phyloP scores from a whole-genome alignment of 2,113 vertebrate genomes.

The Mionectes macconnelli region DNA sequence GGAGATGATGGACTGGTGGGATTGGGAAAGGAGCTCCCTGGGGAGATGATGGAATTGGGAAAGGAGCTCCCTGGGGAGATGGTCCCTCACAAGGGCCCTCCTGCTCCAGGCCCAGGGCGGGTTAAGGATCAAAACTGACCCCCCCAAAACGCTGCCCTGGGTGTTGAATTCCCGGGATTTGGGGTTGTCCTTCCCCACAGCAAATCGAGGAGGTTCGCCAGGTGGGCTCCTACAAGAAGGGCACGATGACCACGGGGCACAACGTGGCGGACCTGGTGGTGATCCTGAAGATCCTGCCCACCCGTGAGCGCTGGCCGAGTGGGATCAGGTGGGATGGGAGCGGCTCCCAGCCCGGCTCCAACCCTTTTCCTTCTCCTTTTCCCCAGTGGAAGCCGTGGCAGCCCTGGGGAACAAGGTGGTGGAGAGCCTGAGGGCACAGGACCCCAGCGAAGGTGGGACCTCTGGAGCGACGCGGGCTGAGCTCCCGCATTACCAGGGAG shows the following conservation, averaged over 20 bases:
- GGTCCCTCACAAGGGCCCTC: neutral
- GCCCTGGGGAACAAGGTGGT: constrained; percentile 95
- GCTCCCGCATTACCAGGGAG: rapidly evolving
- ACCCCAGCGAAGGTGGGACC: constrained; percentile 86
- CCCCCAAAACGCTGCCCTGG: rapidly evolving
- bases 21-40: too few species aligned
- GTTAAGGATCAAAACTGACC: rapidly evolving
- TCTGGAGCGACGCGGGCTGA: neutral
- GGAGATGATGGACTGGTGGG: too few species aligned
- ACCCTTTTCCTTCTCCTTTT: neutral
- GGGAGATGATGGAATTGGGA: neutral
- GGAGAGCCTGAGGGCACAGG: constrained; percentile 91
- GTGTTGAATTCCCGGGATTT: rapidly evolving
- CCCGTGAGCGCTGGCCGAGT: constrained; percentile 75
- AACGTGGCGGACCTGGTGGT: constrained; percentile 96
- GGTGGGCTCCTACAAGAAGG: constrained; percentile 98
- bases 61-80: neutral
- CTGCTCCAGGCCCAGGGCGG: rapidly evolving
- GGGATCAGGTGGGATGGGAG: rapidly evolving
- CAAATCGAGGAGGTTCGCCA: constrained; percentile 99
- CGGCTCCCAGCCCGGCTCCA: rapidly evolving
- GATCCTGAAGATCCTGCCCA: constrained; percentile 96
- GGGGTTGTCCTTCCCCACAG: constrained; percentile 38
- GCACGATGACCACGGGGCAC: constrained; percentile 95
- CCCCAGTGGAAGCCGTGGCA: constrained; percentile 92